Base-by-base conservation (phyloP, 2,797 vertebrate genomes). In the Crax fasciolata region DNA sequence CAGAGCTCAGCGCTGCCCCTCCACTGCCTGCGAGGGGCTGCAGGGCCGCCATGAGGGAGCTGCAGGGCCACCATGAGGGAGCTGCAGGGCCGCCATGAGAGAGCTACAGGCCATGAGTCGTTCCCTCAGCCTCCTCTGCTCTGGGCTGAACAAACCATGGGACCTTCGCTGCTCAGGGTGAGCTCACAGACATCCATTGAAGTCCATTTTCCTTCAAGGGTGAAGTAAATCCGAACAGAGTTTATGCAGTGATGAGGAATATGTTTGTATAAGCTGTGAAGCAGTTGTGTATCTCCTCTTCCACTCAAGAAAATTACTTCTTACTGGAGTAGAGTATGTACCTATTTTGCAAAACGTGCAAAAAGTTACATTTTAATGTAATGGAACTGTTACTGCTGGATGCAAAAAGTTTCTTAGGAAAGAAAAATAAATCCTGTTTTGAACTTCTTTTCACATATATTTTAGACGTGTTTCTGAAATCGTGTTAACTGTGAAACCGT, bases 401-500 rank as follows among this genome's bases (percentile, higher is more conserved):
- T 88, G 43, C 35, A 76, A 28, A 35, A 84, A 59, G 57, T 66
- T 82, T 73, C 49, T 39, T 14, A 39, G 41, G 54, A 71, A 48
- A 66, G 23, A 66, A 57, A 81, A 87, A 61, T 24, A 73, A 80
- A 76, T 67, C 38, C 62, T 38, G 13, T 65, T 91, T 70, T 78
- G 5, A 35, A 58, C 49, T 46, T 49, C 18, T 65, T 58, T 30
- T 61, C 51, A 9, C 51, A 8, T 49, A 1, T 41, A 19, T 66
- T 89, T 89, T 58, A 68, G 20, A 35, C 0, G 0, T 39, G 7
- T 80, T 90, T 86, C 65, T 90, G n/a, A 75, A 93, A 95, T 89
- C 86, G 44, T 65, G 10, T 93, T 87, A 91, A 49, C 76, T 90
- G 11, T 49, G 51, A 39, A 74, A 78, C 54, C 88, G 59, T 94